These are phyloP conservation scores for Muschampia staudingeri DNA, from an alignment of 2,888 invertebrate genomes.

Conservation along the genomic window DNA sequence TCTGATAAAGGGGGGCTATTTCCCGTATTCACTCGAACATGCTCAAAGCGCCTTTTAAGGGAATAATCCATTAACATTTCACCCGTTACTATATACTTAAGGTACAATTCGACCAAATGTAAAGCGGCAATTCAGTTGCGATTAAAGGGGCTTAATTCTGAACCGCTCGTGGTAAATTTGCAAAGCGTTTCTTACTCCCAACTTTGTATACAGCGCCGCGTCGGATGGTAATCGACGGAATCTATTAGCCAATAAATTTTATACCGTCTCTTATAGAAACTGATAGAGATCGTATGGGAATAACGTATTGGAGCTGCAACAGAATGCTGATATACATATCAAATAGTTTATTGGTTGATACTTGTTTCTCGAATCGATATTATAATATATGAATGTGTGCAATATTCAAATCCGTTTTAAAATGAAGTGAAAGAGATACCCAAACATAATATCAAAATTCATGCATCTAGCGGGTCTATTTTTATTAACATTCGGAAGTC, in stretches of 20 bases:
- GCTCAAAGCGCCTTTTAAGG: constrained; percentile 76
- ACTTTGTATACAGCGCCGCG: constrained; percentile 49
- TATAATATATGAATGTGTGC: too few species aligned
- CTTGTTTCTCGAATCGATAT: not conserved
- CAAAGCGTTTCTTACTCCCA: constrained; percentile 43
- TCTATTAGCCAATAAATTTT: constrained; percentile 50
- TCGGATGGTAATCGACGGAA: constrained; percentile 47
- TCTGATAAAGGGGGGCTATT: constrained; percentile 27
- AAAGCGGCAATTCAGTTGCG: constrained; percentile 74
- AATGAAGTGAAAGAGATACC: too few species aligned
- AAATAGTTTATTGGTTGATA: constrained; percentile 1
- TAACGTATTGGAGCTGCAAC: constrained; percentile 28
- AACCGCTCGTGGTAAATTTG: constrained; percentile 26
- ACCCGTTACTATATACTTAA: constrained; percentile 80
- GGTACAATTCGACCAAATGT: constrained; percentile 63
- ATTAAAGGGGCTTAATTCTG: constrained; percentile 75
- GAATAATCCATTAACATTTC: constrained; percentile 86
- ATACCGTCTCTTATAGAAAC: constrained; percentile 41
- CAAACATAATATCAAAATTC: not conserved
- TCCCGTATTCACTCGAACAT: constrained; percentile 28
- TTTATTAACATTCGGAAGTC: constrained; percentile 25
- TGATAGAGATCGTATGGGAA: constrained; percentile 48
- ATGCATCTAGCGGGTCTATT: not conserved
- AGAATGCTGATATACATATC: constrained; percentile 31
- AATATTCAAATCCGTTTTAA: too few species aligned